Conservation (phyloP, 30 jellyfish, hydroid and myxozoan genomes). For the Calvadosia cruxmelitensis region DNA sequence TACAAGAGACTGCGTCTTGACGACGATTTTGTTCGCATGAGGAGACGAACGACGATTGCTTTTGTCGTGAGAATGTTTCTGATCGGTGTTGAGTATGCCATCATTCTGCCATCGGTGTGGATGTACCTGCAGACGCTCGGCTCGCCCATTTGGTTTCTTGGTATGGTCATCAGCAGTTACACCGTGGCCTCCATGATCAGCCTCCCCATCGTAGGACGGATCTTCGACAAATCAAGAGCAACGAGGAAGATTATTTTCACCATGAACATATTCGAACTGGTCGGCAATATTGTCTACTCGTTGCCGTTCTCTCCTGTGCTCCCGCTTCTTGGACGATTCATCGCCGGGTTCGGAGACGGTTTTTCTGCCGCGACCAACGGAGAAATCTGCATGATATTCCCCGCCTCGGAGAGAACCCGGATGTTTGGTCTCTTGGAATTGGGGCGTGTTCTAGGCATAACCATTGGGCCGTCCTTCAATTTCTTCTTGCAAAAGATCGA, state of each 20-base stretch:
- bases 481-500: constrained; percentile 16
- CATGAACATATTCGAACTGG: constrained; percentile 14
- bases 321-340: constrained; percentile 23
- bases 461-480: constrained; percentile 13
- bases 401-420: background rate
- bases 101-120: constrained; percentile 92
- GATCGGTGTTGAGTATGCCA: constrained; percentile 90
- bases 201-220: constrained; percentile 13
- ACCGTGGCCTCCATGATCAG: constrained; percentile 7
- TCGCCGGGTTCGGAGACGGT: constrained; percentile 27
- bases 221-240: constrained; percentile 15
- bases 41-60: constrained; percentile 67
- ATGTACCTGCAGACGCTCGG: constrained; percentile 46
- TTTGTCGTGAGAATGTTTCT: constrained; percentile 80
- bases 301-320: constrained; percentile 34
- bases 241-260: constrained; percentile 3
- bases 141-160: constrained; percentile 82
- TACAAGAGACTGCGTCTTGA: background rate
- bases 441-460: constrained; percentile 15
- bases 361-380: constrained; percentile 14
- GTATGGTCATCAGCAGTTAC: constrained; percentile 53
- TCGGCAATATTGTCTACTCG: constrained; percentile 32
- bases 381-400: constrained; percentile 12
- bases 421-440: constrained; percentile 7
- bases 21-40: constrained; percentile 51